Conservation (phyloP, 2,888 invertebrate genomes). For the Brachynemurus nebulosus region DNA sequence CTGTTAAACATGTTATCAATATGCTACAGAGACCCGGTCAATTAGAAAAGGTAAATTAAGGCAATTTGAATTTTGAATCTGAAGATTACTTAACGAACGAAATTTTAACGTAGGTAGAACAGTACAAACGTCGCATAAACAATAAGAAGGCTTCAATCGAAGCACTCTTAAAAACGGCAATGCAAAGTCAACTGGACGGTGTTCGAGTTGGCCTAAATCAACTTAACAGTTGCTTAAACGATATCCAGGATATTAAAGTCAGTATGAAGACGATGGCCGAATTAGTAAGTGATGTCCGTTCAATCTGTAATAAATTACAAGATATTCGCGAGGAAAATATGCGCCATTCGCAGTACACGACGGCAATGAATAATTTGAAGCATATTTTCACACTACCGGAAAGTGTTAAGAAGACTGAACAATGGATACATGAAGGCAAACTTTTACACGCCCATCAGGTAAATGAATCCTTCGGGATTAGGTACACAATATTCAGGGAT, state of each 20-base stretch:
- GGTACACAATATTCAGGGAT: slow-evolving; percentile 3
- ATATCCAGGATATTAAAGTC: slow-evolving; percentile 55
- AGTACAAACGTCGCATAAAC: slow-evolving; percentile 58
- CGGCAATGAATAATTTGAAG: slow-evolving; percentile 95
- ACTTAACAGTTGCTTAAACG: slow-evolving; percentile 69
- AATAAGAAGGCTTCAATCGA: slow-evolving; percentile 83
- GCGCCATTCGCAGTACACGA: slow-evolving; percentile 91
- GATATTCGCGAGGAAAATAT: slow-evolving; percentile 86
- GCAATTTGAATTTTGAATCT: no score
- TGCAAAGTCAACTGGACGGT: slow-evolving; percentile 95
- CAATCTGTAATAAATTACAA: slow-evolving; percentile 65
- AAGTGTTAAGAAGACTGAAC: slow-evolving; percentile 86
- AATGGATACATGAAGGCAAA: slow-evolving; percentile 90
- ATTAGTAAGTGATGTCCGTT: slow-evolving; percentile 61
- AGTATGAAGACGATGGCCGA: slow-evolving; percentile 67
- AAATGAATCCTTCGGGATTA: slow-evolving; percentile 8
- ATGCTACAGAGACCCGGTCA: slow-evolving; percentile 92
- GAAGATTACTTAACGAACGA: neutral
- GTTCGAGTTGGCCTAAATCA: slow-evolving; percentile 88
- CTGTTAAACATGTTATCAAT: slow-evolving; percentile 75
- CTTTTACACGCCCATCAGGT: slow-evolving; percentile 86
- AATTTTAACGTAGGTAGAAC: slow-evolving; percentile 46
- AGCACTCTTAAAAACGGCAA: slow-evolving; percentile 92
- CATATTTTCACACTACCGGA: slow-evolving; percentile 97
- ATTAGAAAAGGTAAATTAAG: slow-evolving; percentile 86